Evolutionary conservation across 1,140 invertebrate genomes (phyloP).

Genomic region (Trissolcus basalis): DNA sequence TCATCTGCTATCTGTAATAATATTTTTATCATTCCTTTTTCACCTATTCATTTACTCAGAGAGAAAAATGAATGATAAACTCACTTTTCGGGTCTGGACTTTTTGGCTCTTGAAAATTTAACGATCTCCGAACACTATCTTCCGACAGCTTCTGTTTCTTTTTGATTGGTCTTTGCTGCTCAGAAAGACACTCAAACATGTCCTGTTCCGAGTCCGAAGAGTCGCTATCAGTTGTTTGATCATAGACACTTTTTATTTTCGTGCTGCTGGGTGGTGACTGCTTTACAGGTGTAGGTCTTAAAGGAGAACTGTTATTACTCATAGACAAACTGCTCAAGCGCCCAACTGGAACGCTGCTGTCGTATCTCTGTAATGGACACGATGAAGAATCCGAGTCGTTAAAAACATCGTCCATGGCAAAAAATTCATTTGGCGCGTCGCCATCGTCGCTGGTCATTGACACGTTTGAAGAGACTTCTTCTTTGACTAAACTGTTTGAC

Average conservation of each 20-base stretch:
- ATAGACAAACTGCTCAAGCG: conserved; percentile 19
- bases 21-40: too few relatives aligned
- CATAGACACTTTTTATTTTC: conserved; percentile 13
- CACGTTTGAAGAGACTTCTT: conserved; percentile 5
- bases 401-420: conserved; percentile 28
- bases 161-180: conserved; percentile 7
- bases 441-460: background rate
- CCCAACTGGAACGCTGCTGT: conserved; percentile 47
- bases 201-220: conserved; percentile 14
- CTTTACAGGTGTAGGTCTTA: background rate
- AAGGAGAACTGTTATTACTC: background rate
- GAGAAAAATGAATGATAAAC: background rate
- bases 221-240: conserved; percentile 38
- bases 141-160: conserved; percentile 37
- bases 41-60: background rate
- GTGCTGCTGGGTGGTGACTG: background rate
- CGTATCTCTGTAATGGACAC: conserved; percentile 64
- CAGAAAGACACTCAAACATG: conserved; percentile 28
- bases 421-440: conserved; percentile 1
- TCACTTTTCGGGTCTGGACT: background rate
- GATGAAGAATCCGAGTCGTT: conserved; percentile 63
- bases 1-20: too few relatives aligned
- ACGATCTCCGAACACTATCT: background rate
- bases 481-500: conserved; percentile 15
- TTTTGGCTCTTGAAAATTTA: background rate